These are phyloP conservation scores for Callaeas wilsoni DNA, from an alignment of 2,113 vertebrate species.

Conservation along the genomic window DNA sequence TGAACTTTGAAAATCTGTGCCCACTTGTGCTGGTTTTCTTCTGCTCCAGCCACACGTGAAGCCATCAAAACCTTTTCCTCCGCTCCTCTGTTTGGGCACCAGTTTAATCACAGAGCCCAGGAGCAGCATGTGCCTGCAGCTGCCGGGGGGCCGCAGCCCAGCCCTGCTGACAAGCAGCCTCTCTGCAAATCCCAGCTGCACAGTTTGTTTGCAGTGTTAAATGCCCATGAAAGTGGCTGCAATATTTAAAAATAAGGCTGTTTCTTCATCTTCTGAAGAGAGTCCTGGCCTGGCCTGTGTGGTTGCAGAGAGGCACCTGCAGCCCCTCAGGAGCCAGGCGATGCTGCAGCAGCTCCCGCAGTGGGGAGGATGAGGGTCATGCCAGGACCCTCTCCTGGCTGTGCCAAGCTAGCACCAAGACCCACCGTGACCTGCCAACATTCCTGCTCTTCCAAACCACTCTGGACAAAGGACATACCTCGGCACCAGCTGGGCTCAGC, in stretches of 20 bases:
- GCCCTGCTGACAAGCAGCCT: neutral
- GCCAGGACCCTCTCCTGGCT: neutral
- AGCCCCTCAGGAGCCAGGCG: fast-evolving
- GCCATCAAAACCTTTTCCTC: neutral
- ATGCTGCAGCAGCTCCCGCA: neutral
- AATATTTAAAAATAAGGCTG: neutral
- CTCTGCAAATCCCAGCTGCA: neutral
- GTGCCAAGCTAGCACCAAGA: fast-evolving
- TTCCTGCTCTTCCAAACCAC: neutral
- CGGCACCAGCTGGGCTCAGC: fast-evolving
- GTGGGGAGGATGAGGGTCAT: fast-evolving
- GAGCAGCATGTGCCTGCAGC: neutral
- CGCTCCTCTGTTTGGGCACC: neutral
- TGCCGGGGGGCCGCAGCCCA: neutral
- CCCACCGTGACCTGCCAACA: fast-evolving
- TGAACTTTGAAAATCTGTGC: neutral
- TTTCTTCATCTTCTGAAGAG: neutral
- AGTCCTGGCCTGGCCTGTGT: neutral
- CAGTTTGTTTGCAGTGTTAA: neutral
- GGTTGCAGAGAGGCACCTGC: neutral
- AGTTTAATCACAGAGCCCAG: neutral
- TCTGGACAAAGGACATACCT: neutral
- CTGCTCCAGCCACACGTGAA: fast-evolving
- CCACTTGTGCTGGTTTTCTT: neutral
- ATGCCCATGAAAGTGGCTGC: neutral